These are phyloP conservation scores for Spinus pinus DNA, from an alignment of 2,797 vertebrate species.

Conservation along the genomic window DNA sequence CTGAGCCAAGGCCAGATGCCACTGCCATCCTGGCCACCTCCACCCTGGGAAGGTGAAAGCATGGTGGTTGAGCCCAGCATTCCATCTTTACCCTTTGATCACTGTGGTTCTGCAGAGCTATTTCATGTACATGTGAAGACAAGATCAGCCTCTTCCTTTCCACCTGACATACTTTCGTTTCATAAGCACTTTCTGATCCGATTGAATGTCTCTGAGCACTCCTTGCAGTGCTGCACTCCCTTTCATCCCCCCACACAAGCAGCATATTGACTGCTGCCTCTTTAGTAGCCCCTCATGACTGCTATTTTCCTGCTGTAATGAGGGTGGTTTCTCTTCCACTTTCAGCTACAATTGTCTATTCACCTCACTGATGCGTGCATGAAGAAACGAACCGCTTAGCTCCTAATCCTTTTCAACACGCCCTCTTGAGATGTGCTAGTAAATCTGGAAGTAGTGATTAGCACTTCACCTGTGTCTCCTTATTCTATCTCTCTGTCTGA, in stretches of 20 bases:
- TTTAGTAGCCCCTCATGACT: constrained; percentile 41
- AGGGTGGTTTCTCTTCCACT: constrained; percentile 31
- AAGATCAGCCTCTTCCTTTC: constrained; percentile 35
- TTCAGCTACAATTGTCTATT: background rate
- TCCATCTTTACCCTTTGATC: background rate
- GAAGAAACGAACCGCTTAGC: background rate
- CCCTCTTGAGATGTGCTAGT: background rate
- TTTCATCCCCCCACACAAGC: background rate
- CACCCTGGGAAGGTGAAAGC: background rate
- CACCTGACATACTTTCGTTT: constrained; percentile 7
- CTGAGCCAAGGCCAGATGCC: accelerated
- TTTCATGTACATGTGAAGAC: background rate
- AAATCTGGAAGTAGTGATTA: constrained; percentile 43
- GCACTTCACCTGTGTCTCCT: constrained; percentile 42
- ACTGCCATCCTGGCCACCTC: background rate
- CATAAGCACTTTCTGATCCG: background rate
- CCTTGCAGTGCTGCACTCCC: background rate
- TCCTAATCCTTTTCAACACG: background rate
- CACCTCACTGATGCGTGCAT: background rate
- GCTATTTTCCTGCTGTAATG: constrained; percentile 42
- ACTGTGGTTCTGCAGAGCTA: background rate
- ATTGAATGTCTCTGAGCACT: background rate
- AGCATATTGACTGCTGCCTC: constrained; percentile 25
- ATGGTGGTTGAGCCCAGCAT: accelerated
- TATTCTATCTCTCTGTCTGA: background rate